These are phyloP conservation scores for Leucozona laternaria DNA, from an alignment of 2,888 invertebrate species.

Conservation along the genomic window DNA sequence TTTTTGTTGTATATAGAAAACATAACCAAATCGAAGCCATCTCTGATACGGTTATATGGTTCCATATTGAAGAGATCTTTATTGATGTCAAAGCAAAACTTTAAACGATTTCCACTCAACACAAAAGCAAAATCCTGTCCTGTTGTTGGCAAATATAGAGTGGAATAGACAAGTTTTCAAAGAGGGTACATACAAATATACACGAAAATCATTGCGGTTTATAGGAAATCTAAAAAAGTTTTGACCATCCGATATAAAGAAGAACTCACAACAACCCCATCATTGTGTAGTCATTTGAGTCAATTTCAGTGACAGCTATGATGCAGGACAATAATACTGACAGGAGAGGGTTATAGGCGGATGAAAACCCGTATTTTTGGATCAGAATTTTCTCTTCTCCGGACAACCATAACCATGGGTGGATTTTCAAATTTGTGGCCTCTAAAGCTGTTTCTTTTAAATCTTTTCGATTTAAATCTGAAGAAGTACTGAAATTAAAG, in stretches of 20 bases:
- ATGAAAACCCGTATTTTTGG: slow-evolving; percentile 31
- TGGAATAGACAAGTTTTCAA: slow-evolving; percentile 13
- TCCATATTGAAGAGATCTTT: not conserved
- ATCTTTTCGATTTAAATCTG: too few species aligned
- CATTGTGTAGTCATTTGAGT: slow-evolving; percentile 58
- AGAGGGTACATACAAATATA: not conserved
- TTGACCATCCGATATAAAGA: slow-evolving; percentile 25
- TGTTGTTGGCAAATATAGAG: slow-evolving; percentile 42
- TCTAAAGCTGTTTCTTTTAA: too few species aligned
- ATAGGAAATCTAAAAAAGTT: slow-evolving; percentile 8
- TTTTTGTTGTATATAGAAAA: not conserved
- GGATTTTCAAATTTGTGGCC: not conserved
- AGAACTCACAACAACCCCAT: slow-evolving; percentile 40
- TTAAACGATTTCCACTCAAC: slow-evolving; percentile 27
- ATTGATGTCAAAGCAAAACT: slow-evolving; percentile 29
- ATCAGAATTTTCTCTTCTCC: slow-evolving; percentile 14
- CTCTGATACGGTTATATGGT: slow-evolving; percentile 5
- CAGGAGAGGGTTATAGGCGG: not conserved
- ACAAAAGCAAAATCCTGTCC: slow-evolving; percentile 42
- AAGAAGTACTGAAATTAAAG: too few species aligned
- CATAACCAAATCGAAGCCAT: slow-evolving; percentile 29
- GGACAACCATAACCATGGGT: not conserved
- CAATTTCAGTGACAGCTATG: slow-evolving; percentile 48
- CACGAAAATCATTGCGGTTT: not conserved
- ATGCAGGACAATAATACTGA: slow-evolving; percentile 13